These are phyloP conservation scores for Zootermopsis nevadensis DNA, from an alignment of 2,888 invertebrate species.

Conservation along the genomic window DNA sequence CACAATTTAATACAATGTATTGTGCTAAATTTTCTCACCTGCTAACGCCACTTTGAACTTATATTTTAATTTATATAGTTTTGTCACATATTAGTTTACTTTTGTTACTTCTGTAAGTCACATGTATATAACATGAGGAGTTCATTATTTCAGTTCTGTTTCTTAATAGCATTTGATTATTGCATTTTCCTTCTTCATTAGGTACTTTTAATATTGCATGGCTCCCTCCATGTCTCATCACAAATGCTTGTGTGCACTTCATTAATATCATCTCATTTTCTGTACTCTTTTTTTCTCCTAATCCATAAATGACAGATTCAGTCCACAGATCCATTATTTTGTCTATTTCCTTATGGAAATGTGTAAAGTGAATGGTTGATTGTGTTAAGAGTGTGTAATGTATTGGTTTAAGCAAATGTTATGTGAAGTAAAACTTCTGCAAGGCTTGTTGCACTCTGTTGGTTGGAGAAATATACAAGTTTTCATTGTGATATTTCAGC, in stretches of 20 bases:
- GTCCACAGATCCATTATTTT: neutral
- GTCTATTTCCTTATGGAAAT: neutral
- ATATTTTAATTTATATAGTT: constrained; percentile 9
- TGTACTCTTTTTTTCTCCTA: constrained; percentile 46
- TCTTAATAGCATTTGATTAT: constrained; percentile 25
- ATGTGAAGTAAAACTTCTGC: neutral
- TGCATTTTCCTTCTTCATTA: constrained; percentile 25
- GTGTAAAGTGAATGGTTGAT: neutral
- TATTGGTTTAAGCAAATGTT: neutral
- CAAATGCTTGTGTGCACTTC: constrained; percentile 51
- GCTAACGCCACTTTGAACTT: constrained; percentile 18
- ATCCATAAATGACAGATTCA: neutral
- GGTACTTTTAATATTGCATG: constrained; percentile 34
- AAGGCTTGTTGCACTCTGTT: neutral
- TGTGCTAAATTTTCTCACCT: constrained; percentile 23
- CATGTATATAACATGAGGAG: constrained; percentile 18
- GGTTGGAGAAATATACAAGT: constrained; percentile 12
- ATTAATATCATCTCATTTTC: constrained; percentile 57
- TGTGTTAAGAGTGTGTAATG: constrained; percentile 12
- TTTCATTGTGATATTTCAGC: neutral
- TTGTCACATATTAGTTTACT: constrained; percentile 27
- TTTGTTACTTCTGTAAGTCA: constrained; percentile 2
- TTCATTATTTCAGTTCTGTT: neutral
- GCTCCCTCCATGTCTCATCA: constrained; percentile 28
- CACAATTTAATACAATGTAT: neutral